phyloP scores from a whole-genome alignment of 2,113 vertebrate genomes.

The Pogonocichla stellata region DNA sequence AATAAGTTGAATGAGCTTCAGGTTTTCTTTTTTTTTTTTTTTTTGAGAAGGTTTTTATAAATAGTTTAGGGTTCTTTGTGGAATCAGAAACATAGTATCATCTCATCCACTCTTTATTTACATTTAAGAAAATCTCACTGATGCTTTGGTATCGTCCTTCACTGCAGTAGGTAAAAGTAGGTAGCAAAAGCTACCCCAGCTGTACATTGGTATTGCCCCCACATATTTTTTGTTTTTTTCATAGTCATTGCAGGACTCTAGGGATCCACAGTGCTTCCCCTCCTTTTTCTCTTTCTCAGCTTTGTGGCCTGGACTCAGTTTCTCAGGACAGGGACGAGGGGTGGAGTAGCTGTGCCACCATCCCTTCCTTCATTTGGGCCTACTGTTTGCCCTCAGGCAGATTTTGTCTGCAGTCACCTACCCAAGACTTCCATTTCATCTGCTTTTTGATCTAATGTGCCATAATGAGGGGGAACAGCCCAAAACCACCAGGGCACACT shows the following conservation, averaged over 20 bases:
- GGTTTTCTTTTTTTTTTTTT: background rate
- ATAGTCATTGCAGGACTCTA: background rate
- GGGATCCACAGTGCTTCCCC: background rate
- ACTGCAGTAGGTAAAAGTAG: background rate
- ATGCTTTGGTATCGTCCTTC: background rate
- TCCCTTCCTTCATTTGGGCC: background rate
- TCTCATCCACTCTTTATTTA: background rate
- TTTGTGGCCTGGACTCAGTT: background rate
- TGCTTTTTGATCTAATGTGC: background rate
- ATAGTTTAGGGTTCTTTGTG: background rate
- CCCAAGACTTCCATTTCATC: background rate
- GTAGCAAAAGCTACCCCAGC: background rate
- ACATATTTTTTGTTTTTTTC: background rate
- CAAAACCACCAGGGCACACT: rapidly evolving
- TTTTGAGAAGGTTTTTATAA: background rate
- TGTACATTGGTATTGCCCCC: background rate
- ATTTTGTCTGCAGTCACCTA: background rate
- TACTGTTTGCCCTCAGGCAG: rapidly evolving
- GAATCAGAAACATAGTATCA: background rate
- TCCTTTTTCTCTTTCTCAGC: background rate
- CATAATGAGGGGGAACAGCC: rapidly evolving
- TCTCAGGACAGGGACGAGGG: background rate
- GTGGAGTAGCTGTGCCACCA: background rate
- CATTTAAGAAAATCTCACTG: background rate
- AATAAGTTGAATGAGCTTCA: background rate